Conservation (phyloP, 2,113 vertebrate species). For the Hyperopisus bebe region DNA sequence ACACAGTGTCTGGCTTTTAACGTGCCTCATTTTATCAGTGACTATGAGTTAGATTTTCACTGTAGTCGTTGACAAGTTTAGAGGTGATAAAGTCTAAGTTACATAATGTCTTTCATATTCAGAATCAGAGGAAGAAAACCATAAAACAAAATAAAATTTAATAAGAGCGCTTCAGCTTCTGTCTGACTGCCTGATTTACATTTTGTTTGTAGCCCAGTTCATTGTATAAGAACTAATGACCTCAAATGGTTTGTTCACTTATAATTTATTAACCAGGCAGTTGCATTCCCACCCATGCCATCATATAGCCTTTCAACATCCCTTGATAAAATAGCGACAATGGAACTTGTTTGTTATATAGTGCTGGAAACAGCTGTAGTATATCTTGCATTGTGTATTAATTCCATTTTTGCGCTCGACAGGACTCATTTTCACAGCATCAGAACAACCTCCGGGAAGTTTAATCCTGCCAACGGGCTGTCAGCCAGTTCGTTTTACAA, state of each 20-base stretch:
- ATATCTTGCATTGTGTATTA: neutral
- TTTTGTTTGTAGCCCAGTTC: slow-evolving; percentile 1
- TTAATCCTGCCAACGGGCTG: neutral
- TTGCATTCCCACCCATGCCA: neutral
- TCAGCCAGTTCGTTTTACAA: slow-evolving; percentile 4
- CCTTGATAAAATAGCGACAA: neutral
- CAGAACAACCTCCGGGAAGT: neutral
- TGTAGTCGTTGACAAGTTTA: neutral
- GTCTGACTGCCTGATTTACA: slow-evolving; percentile 7
- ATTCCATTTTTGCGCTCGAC: neutral
- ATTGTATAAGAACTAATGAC: neutral
- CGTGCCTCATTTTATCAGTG: neutral
- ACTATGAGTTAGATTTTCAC: neutral
- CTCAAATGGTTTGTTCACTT: neutral
- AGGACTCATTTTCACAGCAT: slow-evolving; percentile 10
- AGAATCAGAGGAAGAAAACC: neutral
- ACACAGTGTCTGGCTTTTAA: too few relatives aligned
- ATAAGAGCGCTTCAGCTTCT: neutral
- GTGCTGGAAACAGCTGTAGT: neutral
- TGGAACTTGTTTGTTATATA: neutral
- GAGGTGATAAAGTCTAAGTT: neutral
- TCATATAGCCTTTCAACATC: neutral
- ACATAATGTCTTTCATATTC: neutral
- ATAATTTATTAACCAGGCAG: neutral
- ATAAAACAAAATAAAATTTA: slow-evolving; percentile 1